Conservation (phyloP, 2,888 invertebrate genomes). For the Torymus aiolomorphi region DNA sequence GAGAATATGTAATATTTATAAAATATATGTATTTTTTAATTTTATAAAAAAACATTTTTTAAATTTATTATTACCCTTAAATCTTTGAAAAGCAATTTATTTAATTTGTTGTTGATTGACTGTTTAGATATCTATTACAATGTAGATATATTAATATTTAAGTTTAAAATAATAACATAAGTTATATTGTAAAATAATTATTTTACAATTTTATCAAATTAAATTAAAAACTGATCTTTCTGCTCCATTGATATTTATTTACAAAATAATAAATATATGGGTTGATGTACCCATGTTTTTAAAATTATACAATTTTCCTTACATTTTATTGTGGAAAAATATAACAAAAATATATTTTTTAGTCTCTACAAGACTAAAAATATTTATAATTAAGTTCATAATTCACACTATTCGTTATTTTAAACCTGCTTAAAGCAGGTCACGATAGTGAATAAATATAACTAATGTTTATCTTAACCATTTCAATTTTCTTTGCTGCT, state of each 20-base stretch:
- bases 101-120: neutral
- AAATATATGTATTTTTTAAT: conserved; percentile 52
- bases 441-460: conserved; percentile 45
- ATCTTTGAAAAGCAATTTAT: neutral
- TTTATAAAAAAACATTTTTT: conserved; percentile 36
- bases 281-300: neutral
- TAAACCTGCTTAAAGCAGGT: conserved; percentile 45
- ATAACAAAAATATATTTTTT: conserved; percentile 53
- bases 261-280: conserved; percentile 42
- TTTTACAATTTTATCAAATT: too few relatives aligned
- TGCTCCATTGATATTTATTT: conserved; percentile 36
- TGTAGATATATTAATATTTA: too few relatives aligned
- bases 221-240: neutral
- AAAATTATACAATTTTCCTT: conserved; percentile 16
- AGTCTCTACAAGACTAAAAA: conserved; percentile 49
- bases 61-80: conserved; percentile 17
- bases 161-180: too few relatives aligned
- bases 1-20: conserved; percentile 40
- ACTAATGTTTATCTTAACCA: neutral
- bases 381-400: conserved; percentile 31
- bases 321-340: conserved; percentile 49
- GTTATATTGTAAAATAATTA: too few relatives aligned
- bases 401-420: conserved; percentile 39
- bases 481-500: conserved; percentile 54
- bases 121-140: neutral